Conservation (phyloP, 2,888 invertebrate species). For the Xylophagus ater region DNA sequence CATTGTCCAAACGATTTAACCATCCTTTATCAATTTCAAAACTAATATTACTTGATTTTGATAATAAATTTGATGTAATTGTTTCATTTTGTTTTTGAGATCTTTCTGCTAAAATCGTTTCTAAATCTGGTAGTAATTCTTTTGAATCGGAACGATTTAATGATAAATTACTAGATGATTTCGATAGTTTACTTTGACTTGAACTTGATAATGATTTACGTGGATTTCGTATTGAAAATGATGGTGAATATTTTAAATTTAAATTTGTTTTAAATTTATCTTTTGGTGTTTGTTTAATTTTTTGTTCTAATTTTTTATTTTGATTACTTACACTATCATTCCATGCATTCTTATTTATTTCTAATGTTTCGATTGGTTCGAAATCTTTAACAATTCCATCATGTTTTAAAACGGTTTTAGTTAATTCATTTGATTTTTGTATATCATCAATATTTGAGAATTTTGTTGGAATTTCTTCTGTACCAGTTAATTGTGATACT, state of each 20-base stretch:
- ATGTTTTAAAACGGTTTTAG: constrained; percentile 23
- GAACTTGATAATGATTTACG: constrained; percentile 49
- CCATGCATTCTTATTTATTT: constrained; percentile 41
- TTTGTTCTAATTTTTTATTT: constrained; percentile 23
- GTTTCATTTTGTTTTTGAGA: constrained; percentile 23
- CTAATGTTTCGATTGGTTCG: constrained; percentile 25
- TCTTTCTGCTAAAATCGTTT: constrained; percentile 31
- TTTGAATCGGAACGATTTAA: constrained; percentile 8
- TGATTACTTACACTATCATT: constrained; percentile 31
- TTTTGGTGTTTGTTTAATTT: constrained; percentile 7
- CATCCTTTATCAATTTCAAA: constrained; percentile 36
- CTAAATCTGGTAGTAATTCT: constrained; percentile 32
- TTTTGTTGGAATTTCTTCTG: neutral
- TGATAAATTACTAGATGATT: constrained; percentile 18
- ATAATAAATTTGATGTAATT: neutral
- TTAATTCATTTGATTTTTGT: constrained; percentile 18
- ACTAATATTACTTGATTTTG: constrained; percentile 1
- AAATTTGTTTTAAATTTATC: constrained; percentile 26
- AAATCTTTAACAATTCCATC: constrained; percentile 28
- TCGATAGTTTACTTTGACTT: constrained; percentile 20
- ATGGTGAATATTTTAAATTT: constrained; percentile 54
- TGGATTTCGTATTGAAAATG: constrained; percentile 64
- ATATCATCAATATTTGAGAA: constrained; percentile 24
- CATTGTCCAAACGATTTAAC: constrained; percentile 34
- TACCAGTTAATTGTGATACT: neutral